Base-by-base conservation (phyloP, 2,888 invertebrate species). In the Myathropa florea region DNA sequence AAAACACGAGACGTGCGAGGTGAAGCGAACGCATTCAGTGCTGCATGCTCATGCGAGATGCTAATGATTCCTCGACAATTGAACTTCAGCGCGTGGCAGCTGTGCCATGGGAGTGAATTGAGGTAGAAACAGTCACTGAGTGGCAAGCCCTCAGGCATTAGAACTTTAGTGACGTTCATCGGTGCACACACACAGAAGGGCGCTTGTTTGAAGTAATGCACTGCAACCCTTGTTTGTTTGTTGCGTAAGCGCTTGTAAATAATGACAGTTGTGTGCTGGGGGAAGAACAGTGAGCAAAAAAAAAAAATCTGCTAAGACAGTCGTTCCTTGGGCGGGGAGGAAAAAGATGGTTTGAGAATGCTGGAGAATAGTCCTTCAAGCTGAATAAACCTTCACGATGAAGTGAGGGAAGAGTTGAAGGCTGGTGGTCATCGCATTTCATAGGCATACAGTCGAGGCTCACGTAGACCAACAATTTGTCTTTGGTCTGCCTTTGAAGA, bases 61-160 rank as follows among this genome's bases (percentile, higher is more conserved):
- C 64, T 72, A 65, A 79, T 79, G 79, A 72, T 60, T 64, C 59
- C 71, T 72, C 21, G 72, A 53, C 64, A 72, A 64, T 65, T 46
- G 65, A 79, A 57, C 71, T 70, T 61, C 60, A 63, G 55, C 30
- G 71, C n/a, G 59, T 65, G 21, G 33, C n/a, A 23, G 36, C 18
- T 46, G 18, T 55, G 23, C 23, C 21, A 6, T 12, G 53, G 3
- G 3, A 6, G 23, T 12, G 23, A 6, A 4, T 23, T 23, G 4
- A 10, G 26, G 3, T n/a, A n/a, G 33, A 10, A 23, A 36, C 23
- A 36, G 55, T 18, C n/a, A 60, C 10, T 67, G 53, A 26, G 65
- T 28, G 28, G 64, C n/a, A 4, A 46, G n/a, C 72, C 21, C 33
- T 21, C 10, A 18, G 60, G 60, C 63, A 21, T 61, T 46, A 64